Conservation (phyloP, 2,888 invertebrate genomes). For the Eristalis arbustorum region DNA sequence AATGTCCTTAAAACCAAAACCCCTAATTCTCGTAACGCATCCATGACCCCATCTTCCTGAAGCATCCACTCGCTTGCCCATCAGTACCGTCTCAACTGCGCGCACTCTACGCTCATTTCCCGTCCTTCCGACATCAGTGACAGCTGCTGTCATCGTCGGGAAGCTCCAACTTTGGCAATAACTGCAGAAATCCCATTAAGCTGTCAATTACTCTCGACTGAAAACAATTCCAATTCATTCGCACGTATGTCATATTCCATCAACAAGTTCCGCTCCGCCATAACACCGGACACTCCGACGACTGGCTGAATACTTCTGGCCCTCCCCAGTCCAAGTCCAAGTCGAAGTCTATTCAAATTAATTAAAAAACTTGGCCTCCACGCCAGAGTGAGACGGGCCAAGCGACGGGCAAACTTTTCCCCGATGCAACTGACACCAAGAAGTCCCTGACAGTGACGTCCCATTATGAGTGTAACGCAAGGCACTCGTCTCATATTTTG, state of each 20-base stretch:
- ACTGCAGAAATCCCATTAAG: neutral
- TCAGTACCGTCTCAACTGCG: no score
- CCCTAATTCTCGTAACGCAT: no score
- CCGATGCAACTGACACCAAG: conserved; percentile 53
- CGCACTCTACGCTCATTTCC: no score
- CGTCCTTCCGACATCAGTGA: neutral
- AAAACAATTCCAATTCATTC: neutral
- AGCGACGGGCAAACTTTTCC: conserved; percentile 15
- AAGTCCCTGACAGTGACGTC: conserved; percentile 33
- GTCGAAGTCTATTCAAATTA: conserved; percentile 11
- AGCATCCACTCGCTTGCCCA: no score
- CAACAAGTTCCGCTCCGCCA: neutral
- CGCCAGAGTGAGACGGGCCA: neutral
- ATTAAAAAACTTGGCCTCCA: conserved; percentile 28
- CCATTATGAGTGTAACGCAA: conserved; percentile 36
- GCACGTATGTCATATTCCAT: neutral
- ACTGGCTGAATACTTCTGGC: neutral
- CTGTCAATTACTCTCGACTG: neutral
- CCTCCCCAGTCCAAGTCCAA: no score
- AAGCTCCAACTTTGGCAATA: neutral
- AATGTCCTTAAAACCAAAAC: no score
- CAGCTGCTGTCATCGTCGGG: neutral
- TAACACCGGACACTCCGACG: neutral
- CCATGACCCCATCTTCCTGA: no score
- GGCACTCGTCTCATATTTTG: conserved; percentile 51